Percentiles rank a stretch among this genome's conserved stretches.
These are phyloP conservation scores for Autographa gamma DNA, from an alignment of 2,888 invertebrate genomes.

Conservation along the genomic window DNA sequence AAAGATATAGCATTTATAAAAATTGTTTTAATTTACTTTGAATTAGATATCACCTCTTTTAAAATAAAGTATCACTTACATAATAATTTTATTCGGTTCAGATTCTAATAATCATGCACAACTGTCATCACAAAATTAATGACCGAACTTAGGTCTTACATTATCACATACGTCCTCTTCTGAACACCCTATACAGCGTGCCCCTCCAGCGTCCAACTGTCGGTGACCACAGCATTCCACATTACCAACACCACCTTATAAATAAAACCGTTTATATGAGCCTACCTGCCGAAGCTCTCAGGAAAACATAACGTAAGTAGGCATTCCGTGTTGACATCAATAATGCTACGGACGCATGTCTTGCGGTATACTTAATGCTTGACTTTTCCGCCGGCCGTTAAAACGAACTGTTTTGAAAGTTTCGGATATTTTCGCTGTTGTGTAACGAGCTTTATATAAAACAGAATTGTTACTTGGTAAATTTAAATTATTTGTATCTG, in stretches of 20 bases:
- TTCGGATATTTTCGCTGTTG: not conserved
- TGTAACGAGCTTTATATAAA: not conserved
- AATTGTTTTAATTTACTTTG: not conserved
- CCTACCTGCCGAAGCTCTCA: constrained; percentile 78
- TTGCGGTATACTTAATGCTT: constrained; percentile 43
- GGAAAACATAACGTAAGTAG: constrained; percentile 69
- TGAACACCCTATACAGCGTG: constrained; percentile 72
- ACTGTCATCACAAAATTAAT: not conserved
- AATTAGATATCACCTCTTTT: not conserved
- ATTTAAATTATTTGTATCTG: not conserved
- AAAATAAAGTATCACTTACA: not conserved
- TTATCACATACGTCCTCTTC: constrained; percentile 31
- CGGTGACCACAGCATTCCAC: constrained; percentile 81
- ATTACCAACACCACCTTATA: constrained; percentile 83
- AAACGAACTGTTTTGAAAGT: constrained; percentile 13
- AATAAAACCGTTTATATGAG: constrained; percentile 82
- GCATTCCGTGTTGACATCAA: constrained; percentile 80
- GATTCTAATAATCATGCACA: not conserved
- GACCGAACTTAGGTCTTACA: constrained; percentile 8
- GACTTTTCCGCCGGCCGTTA: constrained; percentile 31
- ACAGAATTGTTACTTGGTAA: not conserved
- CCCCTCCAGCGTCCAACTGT: constrained; percentile 71
- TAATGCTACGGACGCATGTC: constrained; percentile 42
- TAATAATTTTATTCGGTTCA: not conserved
- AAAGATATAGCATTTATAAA: not conserved